Percentiles rank a stretch among this genome's conserved stretches.
Conservation (phyloP, 2,797 vertebrate genomes). For the Hybognathus amarus region DNA sequence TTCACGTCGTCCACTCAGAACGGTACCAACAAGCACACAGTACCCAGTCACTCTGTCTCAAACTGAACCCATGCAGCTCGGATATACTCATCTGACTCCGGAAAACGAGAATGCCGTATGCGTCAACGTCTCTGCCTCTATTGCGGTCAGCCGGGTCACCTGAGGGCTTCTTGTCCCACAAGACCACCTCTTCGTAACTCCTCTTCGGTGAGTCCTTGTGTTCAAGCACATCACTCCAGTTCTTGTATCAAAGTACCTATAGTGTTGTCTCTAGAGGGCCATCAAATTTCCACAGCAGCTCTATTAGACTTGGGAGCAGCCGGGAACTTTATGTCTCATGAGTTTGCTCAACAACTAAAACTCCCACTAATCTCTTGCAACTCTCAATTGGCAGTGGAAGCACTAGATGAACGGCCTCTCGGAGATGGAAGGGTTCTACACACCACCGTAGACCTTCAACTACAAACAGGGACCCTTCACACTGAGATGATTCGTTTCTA, state of each 20-base stretch:
- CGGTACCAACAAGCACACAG: not conserved
- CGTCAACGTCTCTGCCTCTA: not conserved
- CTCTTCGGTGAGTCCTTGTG: not conserved
- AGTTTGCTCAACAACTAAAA: not conserved
- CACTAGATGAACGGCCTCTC: too few species aligned
- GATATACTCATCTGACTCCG: not conserved
- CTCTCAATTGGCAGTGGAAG: not conserved
- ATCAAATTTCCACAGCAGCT: too few species aligned
- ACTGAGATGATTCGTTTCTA: too few species aligned
- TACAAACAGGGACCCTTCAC: too few species aligned
- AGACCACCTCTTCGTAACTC: not conserved
- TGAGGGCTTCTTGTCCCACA: not conserved
- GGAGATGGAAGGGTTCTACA: not conserved
- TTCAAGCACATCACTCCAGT: not conserved
- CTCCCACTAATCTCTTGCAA: not conserved
- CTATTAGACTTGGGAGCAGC: too few species aligned
- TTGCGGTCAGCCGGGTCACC: not conserved
- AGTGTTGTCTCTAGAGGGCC: not conserved
- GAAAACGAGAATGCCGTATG: not conserved
- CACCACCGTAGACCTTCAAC: not conserved
- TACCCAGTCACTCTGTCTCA: not conserved
- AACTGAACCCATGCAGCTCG: not conserved
- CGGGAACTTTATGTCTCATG: too few species aligned
- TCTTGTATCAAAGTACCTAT: too few species aligned
- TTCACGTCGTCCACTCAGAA: not conserved